Percentiles rank a stretch among this genome's conserved stretches.
Conservation (phyloP, 35 echinoderm and acorn worm genomes). For the Apostichopus parvimensis region DNA sequence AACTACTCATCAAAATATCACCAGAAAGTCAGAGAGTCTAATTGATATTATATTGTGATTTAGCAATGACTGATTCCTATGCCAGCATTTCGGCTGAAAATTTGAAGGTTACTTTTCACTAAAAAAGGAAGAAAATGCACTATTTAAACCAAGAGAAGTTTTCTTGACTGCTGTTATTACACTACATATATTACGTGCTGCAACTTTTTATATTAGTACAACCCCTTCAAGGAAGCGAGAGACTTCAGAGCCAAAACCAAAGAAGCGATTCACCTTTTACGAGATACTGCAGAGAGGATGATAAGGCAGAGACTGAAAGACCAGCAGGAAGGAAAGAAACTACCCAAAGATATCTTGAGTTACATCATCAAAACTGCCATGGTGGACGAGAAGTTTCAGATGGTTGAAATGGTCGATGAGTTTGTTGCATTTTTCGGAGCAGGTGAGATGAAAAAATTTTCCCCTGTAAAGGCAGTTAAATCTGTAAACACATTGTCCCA, state of each 20-base stretch:
- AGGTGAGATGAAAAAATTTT: not conserved
- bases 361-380: constrained; percentile 44
- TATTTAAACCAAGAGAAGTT: too few species aligned
- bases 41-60: too few species aligned
- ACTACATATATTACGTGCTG: too few species aligned
- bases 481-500: too few species aligned
- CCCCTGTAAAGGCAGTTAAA: too few species aligned
- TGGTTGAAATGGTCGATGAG: constrained; percentile 36
- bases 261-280: not conserved
- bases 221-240: not conserved
- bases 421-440: constrained; percentile 22
- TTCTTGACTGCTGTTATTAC: too few species aligned
- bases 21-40: too few species aligned
- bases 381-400: constrained; percentile 3
- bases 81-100: too few species aligned
- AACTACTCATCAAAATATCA: too few species aligned
- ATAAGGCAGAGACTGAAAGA: not conserved
- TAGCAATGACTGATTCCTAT: too few species aligned
- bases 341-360: constrained; percentile 41
- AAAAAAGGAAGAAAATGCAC: too few species aligned
- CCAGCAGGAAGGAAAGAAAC: not conserved
- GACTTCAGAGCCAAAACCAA: not conserved
- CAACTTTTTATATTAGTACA: not conserved
- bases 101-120: too few species aligned
- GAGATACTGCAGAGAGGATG: not conserved